A percentile compares a stretch with the other conserved stretches of the same genome.
Evolutionary conservation across 2,888 invertebrate species (phyloP).

Genomic region (Cataglyphis albicans): DNA sequence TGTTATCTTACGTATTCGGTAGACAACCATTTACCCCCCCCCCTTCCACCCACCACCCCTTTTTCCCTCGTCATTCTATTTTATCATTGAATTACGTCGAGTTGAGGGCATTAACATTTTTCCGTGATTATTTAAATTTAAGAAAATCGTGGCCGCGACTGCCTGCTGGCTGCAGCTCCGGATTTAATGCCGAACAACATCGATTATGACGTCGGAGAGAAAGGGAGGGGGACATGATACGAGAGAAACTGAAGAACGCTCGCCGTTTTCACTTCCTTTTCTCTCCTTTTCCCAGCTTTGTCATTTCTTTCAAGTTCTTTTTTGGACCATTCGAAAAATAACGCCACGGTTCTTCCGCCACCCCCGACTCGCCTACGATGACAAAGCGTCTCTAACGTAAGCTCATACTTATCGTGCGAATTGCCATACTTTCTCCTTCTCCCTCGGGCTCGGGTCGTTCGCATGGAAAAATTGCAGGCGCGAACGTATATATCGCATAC

Average conservation of each 20-base stretch:
- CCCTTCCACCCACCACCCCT: neutral
- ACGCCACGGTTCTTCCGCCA: slow-evolving; percentile 43
- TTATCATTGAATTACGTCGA: slow-evolving; percentile 82
- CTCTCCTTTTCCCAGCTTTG: slow-evolving; percentile 30
- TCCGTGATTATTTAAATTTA: slow-evolving; percentile 84
- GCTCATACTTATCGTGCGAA: slow-evolving; percentile 49
- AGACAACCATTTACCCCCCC: slow-evolving; percentile 41
- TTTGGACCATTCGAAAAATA: slow-evolving; percentile 64
- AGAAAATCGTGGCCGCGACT: slow-evolving; percentile 79
- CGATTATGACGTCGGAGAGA: slow-evolving; percentile 27
- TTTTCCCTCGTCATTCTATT: slow-evolving; percentile 73
- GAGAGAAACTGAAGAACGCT: neutral
- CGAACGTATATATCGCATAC: slow-evolving; percentile 9
- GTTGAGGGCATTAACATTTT: slow-evolving; percentile 81
- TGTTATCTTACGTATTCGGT: slow-evolving; percentile 56
- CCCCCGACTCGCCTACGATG: slow-evolving; percentile 47
- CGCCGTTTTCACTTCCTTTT: slow-evolving; percentile 41
- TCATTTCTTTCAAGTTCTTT: slow-evolving; percentile 49
- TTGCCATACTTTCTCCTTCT: slow-evolving; percentile 54
- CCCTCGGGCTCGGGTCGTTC: slow-evolving; percentile 31
- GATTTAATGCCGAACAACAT: slow-evolving; percentile 67
- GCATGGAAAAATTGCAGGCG: slow-evolving; percentile 35
- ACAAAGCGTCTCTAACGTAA: slow-evolving; percentile 61
- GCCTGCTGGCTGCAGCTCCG: slow-evolving; percentile 46
- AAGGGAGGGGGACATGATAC: neutral